Base-by-base conservation (phyloP, 2,888 invertebrate genomes). In the Drosophila fungiperda region DNA sequence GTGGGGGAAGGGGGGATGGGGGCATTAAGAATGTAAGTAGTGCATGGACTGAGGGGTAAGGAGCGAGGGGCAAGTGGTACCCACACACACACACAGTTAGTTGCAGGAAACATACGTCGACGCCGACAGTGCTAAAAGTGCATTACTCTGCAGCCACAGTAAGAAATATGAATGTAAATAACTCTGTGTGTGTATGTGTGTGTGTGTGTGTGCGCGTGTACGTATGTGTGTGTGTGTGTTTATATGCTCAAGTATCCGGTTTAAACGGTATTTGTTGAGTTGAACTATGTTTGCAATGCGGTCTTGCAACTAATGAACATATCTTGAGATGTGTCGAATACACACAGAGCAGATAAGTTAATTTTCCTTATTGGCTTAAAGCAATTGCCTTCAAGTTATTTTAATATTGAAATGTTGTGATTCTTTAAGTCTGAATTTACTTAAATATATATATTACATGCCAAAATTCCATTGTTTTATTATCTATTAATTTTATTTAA, bases 51-150 rank as follows among this genome's bases (percentile, higher is more conserved):
- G 5, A 11, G 23, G 17, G 23, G 20, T 33, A 26, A 29, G 42
- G 17, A 35, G 9, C 29, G n/a, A n/a, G 42, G 23, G 38, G 9
- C 1, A 4, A 11, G 15, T 36, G 33, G 20, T 35, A 55, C 3
- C 23, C 45, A 38, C 42, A 63, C 53, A 69, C 32, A 55, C 7
- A 12, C 45, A 38, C 53, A 69, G 57, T 65, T 66, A 71, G 67
- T 57, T 68, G 68, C 79, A 76, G 82, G 63, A 72, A 78, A 80
- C 71, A 80, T 68, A 76, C 64, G 80, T 82, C 73, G 78, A 72
- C 80, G 78, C 81, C 70, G 72, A 64, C 79, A 73, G 65, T 77
- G 77, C 68, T 77, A 77, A 83, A 82, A 80, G 77, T 87, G 82
- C 85, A 85, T 80, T 87, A 87, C 68, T 73, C 67, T 85, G 63